phyloP scores from a whole-genome alignment of 2,888 invertebrate species.

The Pimpla rufipes region DNA sequence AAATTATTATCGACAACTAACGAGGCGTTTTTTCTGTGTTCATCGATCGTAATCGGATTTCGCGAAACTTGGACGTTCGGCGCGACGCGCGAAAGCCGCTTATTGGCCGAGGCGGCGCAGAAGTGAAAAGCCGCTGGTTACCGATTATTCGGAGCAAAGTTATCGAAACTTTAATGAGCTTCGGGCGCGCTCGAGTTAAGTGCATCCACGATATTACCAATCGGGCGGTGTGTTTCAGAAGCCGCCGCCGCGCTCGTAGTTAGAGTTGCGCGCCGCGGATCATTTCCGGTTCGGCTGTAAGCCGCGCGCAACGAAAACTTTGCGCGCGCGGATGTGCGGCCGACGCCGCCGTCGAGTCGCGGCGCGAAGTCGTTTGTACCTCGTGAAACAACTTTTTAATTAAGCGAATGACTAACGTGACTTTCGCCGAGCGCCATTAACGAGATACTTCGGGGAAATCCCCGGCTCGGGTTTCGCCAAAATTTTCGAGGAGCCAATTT shows the following conservation, averaged over 20 bases:
- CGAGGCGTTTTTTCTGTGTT: too few species aligned
- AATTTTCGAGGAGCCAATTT: background rate
- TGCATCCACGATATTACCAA: background rate
- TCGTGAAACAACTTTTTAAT: conserved; percentile 2
- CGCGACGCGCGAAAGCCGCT: too few species aligned
- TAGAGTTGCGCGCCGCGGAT: background rate
- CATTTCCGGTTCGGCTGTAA: background rate
- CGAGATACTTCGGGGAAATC: background rate
- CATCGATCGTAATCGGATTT: too few species aligned
- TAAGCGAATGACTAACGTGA: background rate
- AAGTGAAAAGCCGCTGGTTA: background rate
- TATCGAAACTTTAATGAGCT: conserved; percentile 13
- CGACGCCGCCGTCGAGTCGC: background rate
- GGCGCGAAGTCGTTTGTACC: background rate
- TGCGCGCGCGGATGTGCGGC: background rate
- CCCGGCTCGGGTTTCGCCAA: background rate
- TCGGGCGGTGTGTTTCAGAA: too few species aligned
- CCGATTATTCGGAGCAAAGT: background rate
- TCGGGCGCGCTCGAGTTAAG: background rate
- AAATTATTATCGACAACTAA: too few species aligned
- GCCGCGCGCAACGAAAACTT: background rate
- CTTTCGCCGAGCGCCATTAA: background rate
- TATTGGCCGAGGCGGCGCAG: background rate
- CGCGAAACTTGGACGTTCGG: too few species aligned
- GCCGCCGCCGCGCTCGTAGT: background rate